A percentile compares a stretch with the other conserved stretches of the same genome.
Evolutionary conservation across 2,113 vertebrate genomes (phyloP).

Genomic region (Chiloscyllium plagiosum): DNA sequence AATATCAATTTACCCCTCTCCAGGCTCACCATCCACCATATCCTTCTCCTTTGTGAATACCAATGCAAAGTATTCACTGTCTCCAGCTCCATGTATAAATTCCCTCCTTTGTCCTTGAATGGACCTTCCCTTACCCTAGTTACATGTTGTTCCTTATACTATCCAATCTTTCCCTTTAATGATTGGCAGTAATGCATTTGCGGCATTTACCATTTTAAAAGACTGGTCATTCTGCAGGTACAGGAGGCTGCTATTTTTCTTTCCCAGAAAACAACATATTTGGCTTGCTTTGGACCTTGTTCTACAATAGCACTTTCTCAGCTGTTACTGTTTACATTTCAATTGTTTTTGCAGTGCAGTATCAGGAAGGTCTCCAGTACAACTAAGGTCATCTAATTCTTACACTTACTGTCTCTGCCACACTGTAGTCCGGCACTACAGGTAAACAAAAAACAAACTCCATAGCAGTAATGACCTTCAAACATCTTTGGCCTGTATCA

Average conservation of each 20-base stretch:
- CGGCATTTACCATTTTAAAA: not conserved
- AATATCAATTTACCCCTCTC: too few relatives aligned
- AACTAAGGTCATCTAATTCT: not conserved
- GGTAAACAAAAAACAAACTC: not conserved
- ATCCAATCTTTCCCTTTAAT: not conserved
- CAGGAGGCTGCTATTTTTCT: not conserved
- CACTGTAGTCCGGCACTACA: not conserved
- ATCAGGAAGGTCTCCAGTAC: not conserved
- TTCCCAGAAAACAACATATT: not conserved
- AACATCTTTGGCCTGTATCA: not conserved
- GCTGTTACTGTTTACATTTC: not conserved
- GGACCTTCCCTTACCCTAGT: too few relatives aligned
- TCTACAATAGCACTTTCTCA: not conserved
- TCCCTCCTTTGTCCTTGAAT: too few relatives aligned
- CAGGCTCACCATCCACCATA: too few relatives aligned
- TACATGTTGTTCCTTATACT: too few relatives aligned
- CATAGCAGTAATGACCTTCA: not conserved
- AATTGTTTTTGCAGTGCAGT: slow-evolving; percentile 19
- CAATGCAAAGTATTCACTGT: too few relatives aligned
- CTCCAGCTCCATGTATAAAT: too few relatives aligned
- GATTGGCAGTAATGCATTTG: not conserved
- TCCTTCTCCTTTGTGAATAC: too few relatives aligned
- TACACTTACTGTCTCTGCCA: not conserved
- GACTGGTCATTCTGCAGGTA: not conserved
- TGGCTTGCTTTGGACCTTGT: not conserved